Conservation (phyloP, 2,888 invertebrate species). For the Ernsta delagoae region DNA sequence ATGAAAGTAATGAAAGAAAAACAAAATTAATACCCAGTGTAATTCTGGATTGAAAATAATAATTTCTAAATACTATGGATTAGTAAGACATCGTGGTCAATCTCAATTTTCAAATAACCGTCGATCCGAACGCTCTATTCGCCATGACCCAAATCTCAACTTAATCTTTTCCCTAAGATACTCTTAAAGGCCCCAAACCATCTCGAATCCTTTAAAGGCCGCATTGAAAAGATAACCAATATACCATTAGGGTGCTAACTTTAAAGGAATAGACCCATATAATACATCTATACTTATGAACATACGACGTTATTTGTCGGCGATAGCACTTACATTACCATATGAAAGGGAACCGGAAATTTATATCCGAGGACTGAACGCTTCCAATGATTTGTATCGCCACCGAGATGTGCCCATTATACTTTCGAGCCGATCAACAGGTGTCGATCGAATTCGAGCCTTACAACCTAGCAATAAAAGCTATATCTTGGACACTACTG, state of each 20-base stretch:
- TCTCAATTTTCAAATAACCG: background rate
- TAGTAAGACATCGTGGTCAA: background rate
- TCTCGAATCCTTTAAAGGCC: background rate
- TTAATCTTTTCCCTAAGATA: no score
- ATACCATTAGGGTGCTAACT: slow-evolving; percentile 30
- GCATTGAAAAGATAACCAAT: slow-evolving; percentile 39
- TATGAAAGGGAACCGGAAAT: slow-evolving; percentile 79
- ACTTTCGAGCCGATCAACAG: slow-evolving; percentile 48
- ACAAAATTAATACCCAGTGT: no score
- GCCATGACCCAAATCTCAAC: background rate
- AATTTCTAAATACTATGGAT: background rate
- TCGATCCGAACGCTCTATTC: background rate
- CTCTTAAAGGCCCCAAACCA: no score
- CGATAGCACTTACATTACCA: slow-evolving; percentile 77
- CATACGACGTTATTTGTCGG: slow-evolving; percentile 51
- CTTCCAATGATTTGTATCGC: slow-evolving; percentile 75
- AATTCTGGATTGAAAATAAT: background rate
- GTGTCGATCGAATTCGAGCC: slow-evolving; percentile 47
- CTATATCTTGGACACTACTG: background rate
- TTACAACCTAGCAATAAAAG: slow-evolving; percentile 37
- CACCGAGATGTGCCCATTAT: slow-evolving; percentile 37
- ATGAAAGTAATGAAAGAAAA: no score
- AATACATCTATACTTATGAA: slow-evolving; percentile 46
- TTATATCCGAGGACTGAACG: slow-evolving; percentile 76
- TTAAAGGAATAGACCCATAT: slow-evolving; percentile 19